Percentiles rank a stretch among this genome's conserved stretches.
These are phyloP conservation scores for Falco rusticolus DNA, from an alignment of 2,797 vertebrate species.

Conservation along the genomic window DNA sequence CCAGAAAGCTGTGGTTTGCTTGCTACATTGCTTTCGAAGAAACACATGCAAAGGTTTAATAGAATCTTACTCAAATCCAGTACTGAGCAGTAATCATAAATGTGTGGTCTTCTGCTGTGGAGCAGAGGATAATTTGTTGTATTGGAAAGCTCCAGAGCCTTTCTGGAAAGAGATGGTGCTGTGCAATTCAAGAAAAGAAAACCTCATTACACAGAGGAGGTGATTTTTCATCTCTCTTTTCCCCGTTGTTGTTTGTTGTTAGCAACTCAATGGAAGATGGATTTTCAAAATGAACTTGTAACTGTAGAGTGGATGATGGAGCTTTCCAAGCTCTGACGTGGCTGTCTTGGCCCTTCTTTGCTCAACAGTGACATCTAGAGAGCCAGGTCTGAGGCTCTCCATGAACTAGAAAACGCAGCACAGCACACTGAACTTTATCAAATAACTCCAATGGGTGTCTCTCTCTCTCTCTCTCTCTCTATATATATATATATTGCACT, in stretches of 20 bases:
- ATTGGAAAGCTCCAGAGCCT: background rate
- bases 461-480: no score
- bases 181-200: background rate
- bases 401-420: background rate
- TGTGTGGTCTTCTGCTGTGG: background rate
- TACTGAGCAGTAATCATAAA: background rate
- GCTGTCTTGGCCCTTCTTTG: background rate
- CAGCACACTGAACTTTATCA: background rate
- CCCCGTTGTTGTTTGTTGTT: background rate
- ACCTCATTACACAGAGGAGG: background rate
- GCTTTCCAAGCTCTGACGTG: background rate
- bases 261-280: background rate
- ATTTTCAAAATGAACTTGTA: background rate
- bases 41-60: background rate
- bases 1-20: background rate
- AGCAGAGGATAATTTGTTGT: background rate
- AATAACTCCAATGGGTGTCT: background rate
- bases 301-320: background rate
- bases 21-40: background rate
- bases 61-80: background rate
- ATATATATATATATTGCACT: no score
- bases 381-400: background rate
- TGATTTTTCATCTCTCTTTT: background rate
- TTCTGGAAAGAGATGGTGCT: background rate
- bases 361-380: conserved; percentile 16